These are phyloP conservation scores for Sebastes oblongus DNA, from an alignment of 2,797 vertebrate genomes.

Conservation along the genomic window DNA sequence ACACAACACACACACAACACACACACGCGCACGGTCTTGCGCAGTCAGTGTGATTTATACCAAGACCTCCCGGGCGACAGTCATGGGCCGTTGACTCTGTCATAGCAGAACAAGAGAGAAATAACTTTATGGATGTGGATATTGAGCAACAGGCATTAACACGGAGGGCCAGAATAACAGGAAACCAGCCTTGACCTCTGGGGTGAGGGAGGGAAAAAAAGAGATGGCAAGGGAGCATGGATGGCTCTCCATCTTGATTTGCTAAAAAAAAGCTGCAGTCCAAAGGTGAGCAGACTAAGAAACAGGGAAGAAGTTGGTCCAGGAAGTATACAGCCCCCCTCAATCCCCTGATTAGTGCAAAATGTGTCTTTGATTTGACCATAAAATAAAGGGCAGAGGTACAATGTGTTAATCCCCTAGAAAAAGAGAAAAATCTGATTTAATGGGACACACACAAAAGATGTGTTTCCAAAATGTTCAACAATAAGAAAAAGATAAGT, in stretches of 20 bases:
- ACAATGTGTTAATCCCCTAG: not conserved
- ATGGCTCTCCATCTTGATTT: constrained; percentile 47
- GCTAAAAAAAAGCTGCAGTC: constrained; percentile 22
- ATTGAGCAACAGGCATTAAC: constrained; percentile 71
- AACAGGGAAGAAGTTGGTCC: not conserved
- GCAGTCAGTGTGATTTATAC: constrained; percentile 70
- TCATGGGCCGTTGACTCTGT: constrained; percentile 75
- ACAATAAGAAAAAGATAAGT: not conserved
- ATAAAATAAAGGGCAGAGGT: not conserved
- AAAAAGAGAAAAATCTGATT: not conserved
- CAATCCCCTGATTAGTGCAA: not conserved
- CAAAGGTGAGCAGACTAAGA: constrained; percentile 1
- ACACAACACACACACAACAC: not conserved
- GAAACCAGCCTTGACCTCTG: constrained; percentile 73
- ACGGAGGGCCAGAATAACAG: constrained; percentile 75
- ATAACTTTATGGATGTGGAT: constrained; percentile 75
- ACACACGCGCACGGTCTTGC: not conserved
- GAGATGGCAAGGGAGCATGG: constrained; percentile 21
- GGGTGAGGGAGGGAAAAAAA: constrained; percentile 18
- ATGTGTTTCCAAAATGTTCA: not conserved
- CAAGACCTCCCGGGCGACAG: constrained; percentile 63
- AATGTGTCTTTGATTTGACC: constrained; percentile 15
- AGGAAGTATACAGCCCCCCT: constrained; percentile 3
- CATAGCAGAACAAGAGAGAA: constrained; percentile 68
- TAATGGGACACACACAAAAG: not conserved